Evolutionary conservation across 2,797 vertebrate genomes (phyloP), one percentile per base, ranked within the genome.

Genomic region (Characodon lateralis): DNA sequence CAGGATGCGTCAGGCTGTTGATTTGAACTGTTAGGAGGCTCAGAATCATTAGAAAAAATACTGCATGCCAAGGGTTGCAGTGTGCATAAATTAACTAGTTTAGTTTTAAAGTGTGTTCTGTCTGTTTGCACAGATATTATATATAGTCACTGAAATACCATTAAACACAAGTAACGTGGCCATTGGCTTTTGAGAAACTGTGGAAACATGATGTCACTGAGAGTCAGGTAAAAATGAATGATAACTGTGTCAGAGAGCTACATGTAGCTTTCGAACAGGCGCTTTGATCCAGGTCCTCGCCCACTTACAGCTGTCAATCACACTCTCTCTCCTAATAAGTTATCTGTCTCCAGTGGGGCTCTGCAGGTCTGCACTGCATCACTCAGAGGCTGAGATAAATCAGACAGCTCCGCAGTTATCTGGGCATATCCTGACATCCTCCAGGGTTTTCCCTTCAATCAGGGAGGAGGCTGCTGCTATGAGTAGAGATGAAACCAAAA

Each of bases 301-400:
- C 69, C 39, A 35, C 55, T 50, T 55, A 43, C 51, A 56, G 71
- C 66, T 39, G 76, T 84, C 85, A 65, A 71, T 90, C 87, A 83
- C 20, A 2, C n/a, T 0, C 16, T 43, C 61, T 66, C 83, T 63
- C 50, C 61, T 24, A 71, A 71, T 76, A 87, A 41, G 51, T 2
- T 1, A 73, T 63, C 71, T 1, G 77, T 78, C 78, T 72, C 41
- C 79, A 61, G 58, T 9, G 18, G 46, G 53, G 8, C 50, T 70
- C 20, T 2, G 58, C 74, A 77, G 46, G n/a, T 84, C 77, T 77
- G 69, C 71, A 71, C 75, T 24, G 28, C 43, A 58, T 79, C 76
- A 61, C 71, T 61, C 5, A 2, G 56, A 59, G 59, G 84, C 68
- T 63, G 35, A 22, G 50, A 61, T 78, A 61, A 46, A 82, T 72